These are phyloP conservation scores for Donacobius atricapilla DNA, from an alignment of 2,113 vertebrate species.

Conservation along the genomic window DNA sequence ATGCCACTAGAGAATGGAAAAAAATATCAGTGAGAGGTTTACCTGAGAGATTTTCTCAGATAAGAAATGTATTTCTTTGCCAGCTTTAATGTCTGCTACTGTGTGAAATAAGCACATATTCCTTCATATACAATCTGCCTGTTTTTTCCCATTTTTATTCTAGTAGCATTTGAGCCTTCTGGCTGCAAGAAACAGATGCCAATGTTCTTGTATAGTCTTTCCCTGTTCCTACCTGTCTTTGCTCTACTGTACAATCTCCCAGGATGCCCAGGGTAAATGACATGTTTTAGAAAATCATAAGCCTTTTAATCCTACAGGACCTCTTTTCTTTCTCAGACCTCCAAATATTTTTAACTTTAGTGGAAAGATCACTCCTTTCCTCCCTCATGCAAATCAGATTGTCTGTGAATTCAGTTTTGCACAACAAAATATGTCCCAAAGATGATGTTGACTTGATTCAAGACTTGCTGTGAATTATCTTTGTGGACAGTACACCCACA, in stretches of 20 bases:
- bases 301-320: neutral
- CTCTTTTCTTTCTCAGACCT: neutral
- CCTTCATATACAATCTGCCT: neutral
- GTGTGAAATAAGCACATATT: neutral
- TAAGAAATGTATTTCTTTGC: neutral
- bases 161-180: neutral
- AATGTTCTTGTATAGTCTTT: neutral
- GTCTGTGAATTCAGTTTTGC: neutral
- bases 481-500: neutral
- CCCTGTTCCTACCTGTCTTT: neutral
- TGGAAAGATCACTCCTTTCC: neutral
- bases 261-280: neutral
- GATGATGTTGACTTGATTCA: neutral
- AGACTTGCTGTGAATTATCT: neutral
- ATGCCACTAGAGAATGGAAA: neutral
- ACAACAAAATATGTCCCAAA: neutral
- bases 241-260: neutral
- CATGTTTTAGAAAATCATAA: neutral
- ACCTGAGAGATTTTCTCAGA: neutral
- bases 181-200: neutral
- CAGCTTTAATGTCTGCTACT: neutral
- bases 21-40: rapidly evolving
- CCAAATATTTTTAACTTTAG: neutral
- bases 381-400: neutral
- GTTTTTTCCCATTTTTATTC: neutral